Conservation (phyloP, 2,888 invertebrate species). For the Brachylomia viminalis region DNA sequence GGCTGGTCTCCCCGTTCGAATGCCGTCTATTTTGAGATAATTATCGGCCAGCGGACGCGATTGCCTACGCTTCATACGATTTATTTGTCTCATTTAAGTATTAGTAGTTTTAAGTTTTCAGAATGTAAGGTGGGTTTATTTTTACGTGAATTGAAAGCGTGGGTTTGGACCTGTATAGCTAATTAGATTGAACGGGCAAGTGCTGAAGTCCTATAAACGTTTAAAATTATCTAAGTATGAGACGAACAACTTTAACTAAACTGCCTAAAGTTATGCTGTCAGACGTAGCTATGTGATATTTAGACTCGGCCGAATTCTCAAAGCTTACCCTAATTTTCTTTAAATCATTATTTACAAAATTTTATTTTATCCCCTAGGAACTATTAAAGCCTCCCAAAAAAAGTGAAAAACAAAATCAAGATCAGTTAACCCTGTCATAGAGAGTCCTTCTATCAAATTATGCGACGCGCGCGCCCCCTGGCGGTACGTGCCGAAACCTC, state of each 20-base stretch:
- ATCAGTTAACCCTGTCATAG: slow-evolving; percentile 32
- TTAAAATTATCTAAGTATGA: background rate
- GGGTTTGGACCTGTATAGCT: background rate
- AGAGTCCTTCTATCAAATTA: slow-evolving; percentile 59
- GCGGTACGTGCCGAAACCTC: slow-evolving; percentile 58
- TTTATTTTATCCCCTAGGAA: background rate
- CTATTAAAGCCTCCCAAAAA: slow-evolving; percentile 10
- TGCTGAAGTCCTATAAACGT: background rate
- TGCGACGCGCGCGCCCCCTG: slow-evolving; percentile 53
- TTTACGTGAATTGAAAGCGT: slow-evolving; percentile 5
- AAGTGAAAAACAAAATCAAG: slow-evolving; percentile 10
- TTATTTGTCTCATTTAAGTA: slow-evolving; percentile 64
- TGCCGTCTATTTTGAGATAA: slow-evolving; percentile 80
- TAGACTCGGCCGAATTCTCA: background rate
- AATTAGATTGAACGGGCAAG: too few species aligned
- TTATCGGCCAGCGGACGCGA: slow-evolving; percentile 73
- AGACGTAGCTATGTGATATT: background rate
- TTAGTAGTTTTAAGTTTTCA: slow-evolving; percentile 50
- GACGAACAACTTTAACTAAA: background rate
- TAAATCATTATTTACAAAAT: background rate
- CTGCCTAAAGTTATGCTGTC: background rate
- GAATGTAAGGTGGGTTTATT: slow-evolving; percentile 29
- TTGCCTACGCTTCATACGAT: slow-evolving; percentile 61
- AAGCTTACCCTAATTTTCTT: background rate
- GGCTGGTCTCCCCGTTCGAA: slow-evolving; percentile 67